These are phyloP conservation scores for Megamerina dolium DNA, from an alignment of 2,888 invertebrate species.

Conservation along the genomic window DNA sequence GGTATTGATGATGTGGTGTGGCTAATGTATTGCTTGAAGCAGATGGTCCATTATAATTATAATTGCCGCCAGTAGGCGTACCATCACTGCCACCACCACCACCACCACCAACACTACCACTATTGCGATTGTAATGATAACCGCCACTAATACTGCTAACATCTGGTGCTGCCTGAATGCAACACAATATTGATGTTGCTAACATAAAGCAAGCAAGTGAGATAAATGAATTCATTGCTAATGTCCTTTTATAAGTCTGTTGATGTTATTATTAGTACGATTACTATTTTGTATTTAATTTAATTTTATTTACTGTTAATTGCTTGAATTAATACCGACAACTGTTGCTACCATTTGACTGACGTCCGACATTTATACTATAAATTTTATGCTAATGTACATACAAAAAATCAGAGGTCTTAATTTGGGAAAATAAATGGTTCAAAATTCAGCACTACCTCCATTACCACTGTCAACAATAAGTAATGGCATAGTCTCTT, in stretches of 20 bases:
- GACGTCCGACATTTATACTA: conserved; percentile 13
- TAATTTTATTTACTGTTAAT: conserved; percentile 1
- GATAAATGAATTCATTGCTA: conserved; percentile 7
- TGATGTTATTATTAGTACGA: too few relatives aligned
- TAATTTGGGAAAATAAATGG: too few relatives aligned
- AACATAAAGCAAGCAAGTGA: too few relatives aligned
- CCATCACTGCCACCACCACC: background rate
- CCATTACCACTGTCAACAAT: too few relatives aligned
- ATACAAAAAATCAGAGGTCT: too few relatives aligned
- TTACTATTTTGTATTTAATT: too few relatives aligned
- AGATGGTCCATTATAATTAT: background rate
- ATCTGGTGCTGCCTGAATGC: conserved; percentile 17
- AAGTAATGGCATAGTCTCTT: too few relatives aligned
- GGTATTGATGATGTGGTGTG: conserved; percentile 1
- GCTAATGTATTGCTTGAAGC: background rate
- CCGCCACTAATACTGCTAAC: too few relatives aligned
- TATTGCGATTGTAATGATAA: conserved; percentile 8
- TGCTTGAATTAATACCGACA: conserved; percentile 1
- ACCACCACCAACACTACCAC: background rate
- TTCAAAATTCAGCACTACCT: too few relatives aligned
- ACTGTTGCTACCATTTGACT: conserved; percentile 7
- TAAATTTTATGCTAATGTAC: too few relatives aligned
- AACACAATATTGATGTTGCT: too few relatives aligned
- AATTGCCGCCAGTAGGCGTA: background rate
- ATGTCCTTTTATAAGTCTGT: background rate